These are phyloP conservation scores for Pseudopleuronectes americanus DNA, from an alignment of 2,797 vertebrate species.

Conservation along the genomic window DNA sequence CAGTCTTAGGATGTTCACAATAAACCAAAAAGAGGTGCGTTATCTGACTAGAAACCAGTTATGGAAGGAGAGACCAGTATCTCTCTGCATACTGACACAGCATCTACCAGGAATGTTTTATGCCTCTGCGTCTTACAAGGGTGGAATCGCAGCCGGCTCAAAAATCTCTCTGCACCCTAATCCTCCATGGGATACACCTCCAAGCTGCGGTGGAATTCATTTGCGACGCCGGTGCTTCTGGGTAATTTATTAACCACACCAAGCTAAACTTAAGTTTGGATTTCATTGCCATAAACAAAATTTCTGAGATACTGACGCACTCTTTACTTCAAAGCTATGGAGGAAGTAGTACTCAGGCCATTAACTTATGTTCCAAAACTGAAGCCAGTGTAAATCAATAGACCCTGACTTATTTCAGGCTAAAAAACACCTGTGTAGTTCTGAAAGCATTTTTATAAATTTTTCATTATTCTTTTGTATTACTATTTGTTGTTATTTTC, in stretches of 20 bases:
- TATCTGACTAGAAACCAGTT: constrained; percentile 22
- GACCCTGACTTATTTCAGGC: too few species aligned
- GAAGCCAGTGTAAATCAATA: background rate
- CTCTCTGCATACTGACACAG: background rate
- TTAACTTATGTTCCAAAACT: background rate
- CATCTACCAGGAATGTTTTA: constrained; percentile 25
- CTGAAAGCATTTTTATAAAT: too few species aligned
- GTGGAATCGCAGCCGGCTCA: constrained; percentile 21
- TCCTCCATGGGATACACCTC: constrained; percentile 33
- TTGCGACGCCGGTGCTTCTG: constrained; percentile 28
- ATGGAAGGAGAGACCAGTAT: background rate
- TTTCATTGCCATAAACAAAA: constrained; percentile 26
- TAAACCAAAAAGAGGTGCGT: constrained; percentile 5
- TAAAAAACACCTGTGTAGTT: background rate
- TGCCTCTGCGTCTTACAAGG: background rate
- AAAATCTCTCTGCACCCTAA: constrained; percentile 33
- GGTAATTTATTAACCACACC: constrained; percentile 42
- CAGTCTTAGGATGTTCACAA: background rate
- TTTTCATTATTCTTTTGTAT: too few species aligned
- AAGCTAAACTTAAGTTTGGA: constrained; percentile 38
- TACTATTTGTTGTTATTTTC: too few species aligned
- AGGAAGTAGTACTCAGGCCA: background rate
- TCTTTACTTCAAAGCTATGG: background rate
- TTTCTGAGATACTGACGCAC: background rate
- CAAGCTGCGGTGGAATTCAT: constrained; percentile 36